These are phyloP conservation scores for Andrena haemorrhoa DNA, from an alignment of 2,888 invertebrate genomes.

Conservation along the genomic window DNA sequence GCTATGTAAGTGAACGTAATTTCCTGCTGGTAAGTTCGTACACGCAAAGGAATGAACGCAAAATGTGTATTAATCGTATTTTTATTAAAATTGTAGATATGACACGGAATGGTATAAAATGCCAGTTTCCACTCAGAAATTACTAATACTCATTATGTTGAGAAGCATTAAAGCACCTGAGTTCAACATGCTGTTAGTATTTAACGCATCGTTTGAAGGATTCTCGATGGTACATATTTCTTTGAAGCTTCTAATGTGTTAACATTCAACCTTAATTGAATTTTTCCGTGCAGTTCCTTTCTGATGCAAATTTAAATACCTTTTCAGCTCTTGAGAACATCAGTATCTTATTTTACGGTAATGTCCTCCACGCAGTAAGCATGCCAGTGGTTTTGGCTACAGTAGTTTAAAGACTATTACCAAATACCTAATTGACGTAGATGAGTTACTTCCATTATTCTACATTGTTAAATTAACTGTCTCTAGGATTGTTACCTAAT, in stretches of 20 bases:
- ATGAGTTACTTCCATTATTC: neutral
- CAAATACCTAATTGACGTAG: neutral
- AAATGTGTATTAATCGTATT: neutral
- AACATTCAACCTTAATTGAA: neutral
- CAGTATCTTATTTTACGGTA: slow-evolving; percentile 48
- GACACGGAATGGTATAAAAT: slow-evolving; percentile 40
- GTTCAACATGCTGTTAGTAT: slow-evolving; percentile 10
- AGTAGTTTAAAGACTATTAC: neutral
- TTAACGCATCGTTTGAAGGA: slow-evolving; percentile 36
- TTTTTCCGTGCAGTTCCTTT: neutral
- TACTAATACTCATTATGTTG: slow-evolving; percentile 41
- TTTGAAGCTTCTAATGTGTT: neutral
- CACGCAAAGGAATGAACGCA: neutral
- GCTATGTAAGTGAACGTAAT: neutral
- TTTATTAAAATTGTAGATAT: slow-evolving; percentile 35
- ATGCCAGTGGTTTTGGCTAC: neutral
- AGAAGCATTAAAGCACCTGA: slow-evolving; percentile 29
- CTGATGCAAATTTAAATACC: neutral
- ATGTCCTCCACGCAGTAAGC: slow-evolving; percentile 26
- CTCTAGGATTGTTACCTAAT: neutral
- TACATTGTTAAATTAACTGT: neutral
- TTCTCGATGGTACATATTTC: slow-evolving; percentile 42
- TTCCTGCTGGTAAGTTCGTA: neutral
- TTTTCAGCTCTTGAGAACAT: slow-evolving; percentile 41
- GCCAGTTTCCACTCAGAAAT: slow-evolving; percentile 33